Evolutionary conservation across 2,888 invertebrate species (phyloP).

Genomic region (Zygogramma bicolorata): DNA sequence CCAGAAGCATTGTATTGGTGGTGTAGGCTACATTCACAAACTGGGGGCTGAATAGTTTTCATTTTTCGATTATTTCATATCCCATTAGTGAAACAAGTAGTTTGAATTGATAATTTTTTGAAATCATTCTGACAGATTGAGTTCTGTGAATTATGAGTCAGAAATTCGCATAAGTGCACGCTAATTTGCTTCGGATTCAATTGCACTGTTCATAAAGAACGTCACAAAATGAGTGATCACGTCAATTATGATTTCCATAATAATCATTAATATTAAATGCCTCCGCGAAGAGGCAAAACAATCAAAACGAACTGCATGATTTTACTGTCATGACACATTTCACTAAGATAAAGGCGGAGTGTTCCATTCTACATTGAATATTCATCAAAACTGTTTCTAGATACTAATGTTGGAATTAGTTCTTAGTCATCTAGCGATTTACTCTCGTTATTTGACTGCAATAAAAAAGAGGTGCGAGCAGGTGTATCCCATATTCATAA

Average conservation of each 20-base stretch:
- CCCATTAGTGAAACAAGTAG: too few relatives aligned
- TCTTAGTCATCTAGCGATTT: constrained; percentile 14
- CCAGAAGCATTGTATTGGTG: too few relatives aligned
- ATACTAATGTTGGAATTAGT: constrained; percentile 3
- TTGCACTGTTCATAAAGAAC: neutral
- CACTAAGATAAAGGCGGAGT: neutral
- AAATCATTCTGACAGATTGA: too few relatives aligned
- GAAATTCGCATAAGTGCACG: too few relatives aligned
- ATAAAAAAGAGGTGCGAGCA: constrained; percentile 16
- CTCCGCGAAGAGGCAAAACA: neutral
- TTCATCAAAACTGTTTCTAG: neutral
- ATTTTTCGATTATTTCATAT: too few relatives aligned
- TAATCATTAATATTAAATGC: neutral
- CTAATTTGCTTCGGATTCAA: too few relatives aligned
- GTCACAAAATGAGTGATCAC: neutral
- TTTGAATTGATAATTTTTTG: too few relatives aligned
- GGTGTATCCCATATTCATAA: neutral
- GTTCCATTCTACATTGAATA: constrained; percentile 1
- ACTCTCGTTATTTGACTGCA: constrained; percentile 2
- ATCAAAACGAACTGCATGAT: neutral
- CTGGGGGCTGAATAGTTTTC: too few relatives aligned
- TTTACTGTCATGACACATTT: neutral
- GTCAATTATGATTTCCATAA: too few relatives aligned
- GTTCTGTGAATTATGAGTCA: too few relatives aligned
- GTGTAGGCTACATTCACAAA: too few relatives aligned